Base-by-base conservation (phyloP, 2,888 invertebrate genomes). In the Oligia strigilis region DNA sequence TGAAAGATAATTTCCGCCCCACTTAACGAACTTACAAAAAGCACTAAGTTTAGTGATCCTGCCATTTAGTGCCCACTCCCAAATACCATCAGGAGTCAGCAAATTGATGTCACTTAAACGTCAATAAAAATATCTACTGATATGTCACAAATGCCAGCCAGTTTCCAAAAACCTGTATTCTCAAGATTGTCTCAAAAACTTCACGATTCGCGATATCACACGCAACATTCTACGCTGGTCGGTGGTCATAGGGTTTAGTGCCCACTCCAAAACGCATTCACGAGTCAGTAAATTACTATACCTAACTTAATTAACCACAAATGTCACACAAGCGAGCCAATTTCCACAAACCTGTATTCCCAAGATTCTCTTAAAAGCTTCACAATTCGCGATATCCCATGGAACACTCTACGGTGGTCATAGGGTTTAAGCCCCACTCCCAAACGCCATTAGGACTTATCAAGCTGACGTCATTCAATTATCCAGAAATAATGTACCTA, bases 361-460 rank as follows among this genome's bases (percentile, higher is more conserved):
- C 1, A 36, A 62, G 13, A 40, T 23, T 40, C 1, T 19, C 11
- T n/a, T 43, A 11, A 64, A 43, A 77, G 4, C 43, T 66, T 29
- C 62, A 36, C 49, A 14, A 66, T 70, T 49, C 5, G n/a, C 67
- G 19, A 64, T 55, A 73, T 46, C 36, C 60, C 29, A 58, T 49
- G 36, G 17, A 60, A 55, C 13, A n/a, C 69, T 36, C 23, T 36
- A 40, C 17, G n/a, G 29, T 72, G 46, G 29, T 58, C 67, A 52
- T 69, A 78, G 75, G 76, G 72, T 77, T 71, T 77, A 78, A 79
- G 73, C 84, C 78, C 77, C 82, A 88, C 80, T 86, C 81, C 92
- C 91, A 92, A 94, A 93, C 92, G 94, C 55, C 2, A 55, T 55
- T 55, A 55, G 2, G 55, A 8, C 11, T 23, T 58, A 11, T 58